Evolutionary conservation across 2,888 invertebrate genomes (phyloP), one percentile per base, ranked within the genome.

Genomic region (Sesia bembeciformis): DNA sequence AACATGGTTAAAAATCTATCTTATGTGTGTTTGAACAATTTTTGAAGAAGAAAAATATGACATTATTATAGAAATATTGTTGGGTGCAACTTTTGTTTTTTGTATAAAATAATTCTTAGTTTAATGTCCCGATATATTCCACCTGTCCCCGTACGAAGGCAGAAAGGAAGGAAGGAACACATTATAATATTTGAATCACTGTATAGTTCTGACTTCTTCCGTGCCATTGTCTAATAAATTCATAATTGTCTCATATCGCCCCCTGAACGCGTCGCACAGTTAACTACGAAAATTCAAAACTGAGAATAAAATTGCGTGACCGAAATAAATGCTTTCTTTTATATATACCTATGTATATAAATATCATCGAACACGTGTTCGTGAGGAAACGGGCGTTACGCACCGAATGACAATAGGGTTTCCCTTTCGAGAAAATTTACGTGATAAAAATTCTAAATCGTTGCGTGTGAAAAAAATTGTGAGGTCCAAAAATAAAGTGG

Each of bases 381-480:
- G 80, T 81, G 72, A 84, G 86, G 85, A 87, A 84, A 83, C 81
- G 76, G 67, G 68, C 67, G 70, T 72, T 78, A 75, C 77, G 79
- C 72, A 64, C 68, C 63, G 88, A 87, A 89, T 88, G 78, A 85
- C 88, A 88, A 88, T 88, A 74, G 74, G 80, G 84, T 87, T 88
- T 88, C 88, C 87, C 87, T 89, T 86, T 85, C 85, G 74, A 82
- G 84, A 83, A 89, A 87, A 88, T 87, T 87, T 86, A 88, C 88
- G 89, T 89, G 89, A 86, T 86, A 84, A 79, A 87, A 83, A 89
- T 86, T 81, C 81, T 76, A 83, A 86, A 81, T 67, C 70, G 76
- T 81, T 67, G 84, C 87, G 84, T 89, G 88, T 87, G 86, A 88
- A 88, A 87, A 84, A 85, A 68, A 83, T 80, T 81, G 76, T 74